phyloP scores from a whole-genome alignment of 2,113 vertebrate species.

The Carlito syrichta region DNA sequence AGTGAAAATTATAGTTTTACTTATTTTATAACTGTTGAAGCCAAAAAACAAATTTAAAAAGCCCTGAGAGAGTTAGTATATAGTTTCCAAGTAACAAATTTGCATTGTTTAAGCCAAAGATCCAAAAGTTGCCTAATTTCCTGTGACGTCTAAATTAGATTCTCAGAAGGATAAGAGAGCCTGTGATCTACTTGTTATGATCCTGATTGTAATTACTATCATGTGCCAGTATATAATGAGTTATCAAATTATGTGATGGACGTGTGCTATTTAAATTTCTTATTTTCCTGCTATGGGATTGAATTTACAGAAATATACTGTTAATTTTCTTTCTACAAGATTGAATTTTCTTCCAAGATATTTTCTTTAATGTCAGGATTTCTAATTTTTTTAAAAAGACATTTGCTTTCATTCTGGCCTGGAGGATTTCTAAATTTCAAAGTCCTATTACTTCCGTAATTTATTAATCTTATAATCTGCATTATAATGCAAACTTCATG shows the following conservation, averaged over 20 bases:
- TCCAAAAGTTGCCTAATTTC: constrained; percentile 12
- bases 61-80: not conserved
- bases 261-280: constrained; percentile 26
- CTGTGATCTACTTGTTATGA: not conserved
- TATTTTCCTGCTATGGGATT: not conserved
- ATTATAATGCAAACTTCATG: not conserved
- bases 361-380: constrained; percentile 14
- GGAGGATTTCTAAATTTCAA: constrained; percentile 26
- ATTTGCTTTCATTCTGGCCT: too few species aligned
- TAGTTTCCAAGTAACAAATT: not conserved
- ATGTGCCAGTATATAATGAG: not conserved
- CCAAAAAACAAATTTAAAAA: not conserved
- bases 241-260: constrained; percentile 14
- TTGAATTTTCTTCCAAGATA: not conserved
- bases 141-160: not conserved
- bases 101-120: not conserved
- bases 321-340: not conserved
- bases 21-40: not conserved
- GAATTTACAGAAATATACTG: not conserved
- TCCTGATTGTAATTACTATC: not conserved
- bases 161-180: not conserved
- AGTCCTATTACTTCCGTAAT: not conserved
- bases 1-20: not conserved
- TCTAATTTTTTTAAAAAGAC: too few species aligned
- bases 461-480: not conserved